Base-by-base conservation (phyloP, 2,888 invertebrate genomes). In the Phengaris alcon region DNA sequence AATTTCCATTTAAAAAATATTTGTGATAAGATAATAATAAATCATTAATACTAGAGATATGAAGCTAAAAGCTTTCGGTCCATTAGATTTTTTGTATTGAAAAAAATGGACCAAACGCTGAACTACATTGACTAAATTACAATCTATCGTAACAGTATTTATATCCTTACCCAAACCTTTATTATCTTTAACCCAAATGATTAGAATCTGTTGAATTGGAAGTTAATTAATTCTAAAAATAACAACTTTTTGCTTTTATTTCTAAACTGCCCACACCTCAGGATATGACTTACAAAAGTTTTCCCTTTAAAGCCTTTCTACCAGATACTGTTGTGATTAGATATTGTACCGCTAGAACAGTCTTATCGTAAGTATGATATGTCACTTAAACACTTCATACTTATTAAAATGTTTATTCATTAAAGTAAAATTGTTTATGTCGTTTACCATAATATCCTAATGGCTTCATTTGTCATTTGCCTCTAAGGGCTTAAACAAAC, bases 1-100 rank as follows among this genome's bases (percentile, higher is more conserved):
- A 8, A 69, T 69, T 48, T 48, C n/a, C 48, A 69, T 69, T 69
- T 48, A 7, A 48, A 69, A 69, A 48, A 48, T 69, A 69, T 8
- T 68, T 48, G 3, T 8, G 69, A 48, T 69, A 48, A 48, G 69
- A 69, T 69, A 48, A 22, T 69, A 48, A 48, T 48, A 3, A 68
- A 48, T 68, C 5, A n/a, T 64, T 22, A n/a, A 64, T 22, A 64
- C 1, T 35, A 4, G 22, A 59, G 59, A 59, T 22, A 35, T 22
- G 15, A 8, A 59, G 10, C 35, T 15, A 15, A 57, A 57, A 7
- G 59, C 35, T 22, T 35, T 22, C 10, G 10, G 22, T 10, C 9
- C 12, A 2, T 35, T 35, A 64, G 59, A 9, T 22, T 59, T 59
- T 3, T 22, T 15, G 15, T 22, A 0, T 3, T 3, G 8, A 35